Percentiles rank a stretch among this genome's conserved stretches.
phyloP scores from a whole-genome alignment of 1,140 invertebrate genomes.

The Drosophila guanche region DNA sequence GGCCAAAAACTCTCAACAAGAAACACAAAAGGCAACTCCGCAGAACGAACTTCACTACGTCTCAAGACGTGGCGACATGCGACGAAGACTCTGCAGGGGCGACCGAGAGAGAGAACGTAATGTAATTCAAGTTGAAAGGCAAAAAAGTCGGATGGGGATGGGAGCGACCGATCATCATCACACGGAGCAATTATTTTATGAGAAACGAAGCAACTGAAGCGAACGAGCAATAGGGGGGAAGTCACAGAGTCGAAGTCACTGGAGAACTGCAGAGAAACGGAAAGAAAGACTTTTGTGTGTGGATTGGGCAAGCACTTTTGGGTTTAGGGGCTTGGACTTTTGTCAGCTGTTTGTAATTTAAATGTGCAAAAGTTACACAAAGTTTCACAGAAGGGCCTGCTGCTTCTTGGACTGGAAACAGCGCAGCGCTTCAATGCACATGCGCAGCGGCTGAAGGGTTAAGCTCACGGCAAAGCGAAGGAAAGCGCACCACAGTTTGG shows the following conservation, averaged over 20 bases:
- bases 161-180: conserved; percentile 59
- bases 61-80: too few relatives aligned
- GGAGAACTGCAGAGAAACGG: not conserved
- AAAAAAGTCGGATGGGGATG: conserved; percentile 51
- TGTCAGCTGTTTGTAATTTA: conserved; percentile 81
- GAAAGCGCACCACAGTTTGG: conserved; percentile 17
- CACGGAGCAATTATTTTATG: conserved; percentile 80
- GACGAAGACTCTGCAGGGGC: conserved; percentile 12
- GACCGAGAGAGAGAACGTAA: conserved; percentile 14
- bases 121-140: conserved; percentile 66
- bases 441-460: conserved; percentile 48
- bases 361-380: conserved; percentile 73
- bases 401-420: conserved; percentile 59
- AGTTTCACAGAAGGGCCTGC: conserved; percentile 25
- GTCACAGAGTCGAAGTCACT: not conserved
- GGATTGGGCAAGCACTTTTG: conserved; percentile 44
- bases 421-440: conserved; percentile 74
- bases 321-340: conserved; percentile 60
- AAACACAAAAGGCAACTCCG: conserved; percentile 34
- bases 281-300: not conserved
- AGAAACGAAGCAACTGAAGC: conserved; percentile 67
- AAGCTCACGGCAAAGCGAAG: conserved; percentile 37
- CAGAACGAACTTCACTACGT: conserved; percentile 17
- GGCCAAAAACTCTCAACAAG: conserved; percentile 68
- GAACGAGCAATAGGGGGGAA: conserved; percentile 25